These are phyloP conservation scores for Tetramorium alpestre DNA, from an alignment of 1,140 invertebrate species.

Conservation along the genomic window DNA sequence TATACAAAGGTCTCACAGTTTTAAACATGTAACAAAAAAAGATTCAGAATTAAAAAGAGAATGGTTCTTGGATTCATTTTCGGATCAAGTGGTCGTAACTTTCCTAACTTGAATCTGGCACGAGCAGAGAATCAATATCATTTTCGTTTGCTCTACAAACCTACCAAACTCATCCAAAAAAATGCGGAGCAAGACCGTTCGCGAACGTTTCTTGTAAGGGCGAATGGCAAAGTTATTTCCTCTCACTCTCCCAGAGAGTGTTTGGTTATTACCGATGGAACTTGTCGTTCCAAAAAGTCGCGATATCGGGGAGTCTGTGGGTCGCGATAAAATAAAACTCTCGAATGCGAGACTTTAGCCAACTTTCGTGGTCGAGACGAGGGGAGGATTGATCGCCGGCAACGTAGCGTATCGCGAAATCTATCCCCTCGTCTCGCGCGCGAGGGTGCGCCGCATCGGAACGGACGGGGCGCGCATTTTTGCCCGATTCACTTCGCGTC, in stretches of 20 bases:
- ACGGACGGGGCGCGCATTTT: slow-evolving; percentile 41
- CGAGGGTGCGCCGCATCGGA: slow-evolving; percentile 30
- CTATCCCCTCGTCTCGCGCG: background rate
- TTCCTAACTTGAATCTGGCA: background rate
- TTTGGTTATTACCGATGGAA: slow-evolving; percentile 37
- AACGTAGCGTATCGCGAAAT: slow-evolving; percentile 49
- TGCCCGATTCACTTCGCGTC: slow-evolving; percentile 39
- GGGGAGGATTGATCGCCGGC: slow-evolving; percentile 10
- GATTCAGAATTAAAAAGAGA: background rate
- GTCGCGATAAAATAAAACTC: slow-evolving; percentile 36
- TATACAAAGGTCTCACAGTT: background rate
- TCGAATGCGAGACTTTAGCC: slow-evolving; percentile 1
- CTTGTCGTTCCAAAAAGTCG: background rate
- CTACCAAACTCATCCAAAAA: background rate
- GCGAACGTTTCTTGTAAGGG: slow-evolving; percentile 6
- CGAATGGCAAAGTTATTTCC: slow-evolving; percentile 23
- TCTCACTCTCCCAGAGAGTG: background rate
- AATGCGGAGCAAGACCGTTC: background rate
- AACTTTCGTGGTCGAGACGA: background rate
- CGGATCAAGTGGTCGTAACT: background rate
- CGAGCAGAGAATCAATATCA: slow-evolving; percentile 1
- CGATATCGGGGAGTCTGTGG: background rate
- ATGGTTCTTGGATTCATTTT: background rate
- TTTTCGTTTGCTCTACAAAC: slow-evolving; percentile 25
- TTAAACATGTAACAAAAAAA: background rate